A percentile compares a stretch with the other conserved stretches of the same genome.
Evolutionary conservation across 2,797 vertebrate species (phyloP).

Genomic region (Anolis apletophallus): DNA sequence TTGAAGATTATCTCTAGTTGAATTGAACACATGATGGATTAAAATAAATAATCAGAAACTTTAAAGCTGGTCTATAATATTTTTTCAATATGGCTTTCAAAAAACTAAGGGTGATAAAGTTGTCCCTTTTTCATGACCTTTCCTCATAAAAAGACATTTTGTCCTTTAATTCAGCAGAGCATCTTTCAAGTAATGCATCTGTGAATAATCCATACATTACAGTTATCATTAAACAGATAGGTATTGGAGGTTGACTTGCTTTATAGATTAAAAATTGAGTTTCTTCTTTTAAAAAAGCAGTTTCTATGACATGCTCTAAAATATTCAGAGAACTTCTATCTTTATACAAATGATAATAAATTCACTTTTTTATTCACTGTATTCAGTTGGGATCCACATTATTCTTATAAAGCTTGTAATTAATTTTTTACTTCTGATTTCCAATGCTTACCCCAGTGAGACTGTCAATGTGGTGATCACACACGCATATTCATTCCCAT

Average conservation of each 20-base stretch:
- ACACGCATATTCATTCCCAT: conserved; percentile 1
- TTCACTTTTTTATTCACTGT: conserved; percentile 66
- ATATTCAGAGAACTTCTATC: conserved; percentile 61
- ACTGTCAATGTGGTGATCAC: conserved; percentile 65
- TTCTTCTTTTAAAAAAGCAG: neutral
- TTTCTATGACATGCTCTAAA: conserved; percentile 54
- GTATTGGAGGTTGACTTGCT: conserved; percentile 49
- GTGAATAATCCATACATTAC: conserved; percentile 37
- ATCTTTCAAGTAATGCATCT: conserved; percentile 2
- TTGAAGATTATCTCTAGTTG: neutral
- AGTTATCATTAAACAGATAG: neutral
- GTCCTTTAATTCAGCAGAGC: conserved; percentile 19
- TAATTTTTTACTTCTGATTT: conserved; percentile 77
- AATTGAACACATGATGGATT: neutral
- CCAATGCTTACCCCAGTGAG: conserved; percentile 62
- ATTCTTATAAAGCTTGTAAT: conserved; percentile 68
- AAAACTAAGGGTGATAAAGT: conserved; percentile 25
- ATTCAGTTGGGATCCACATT: conserved; percentile 69
- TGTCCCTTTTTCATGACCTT: conserved; percentile 10
- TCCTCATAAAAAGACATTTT: conserved; percentile 13
- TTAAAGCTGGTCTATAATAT: neutral
- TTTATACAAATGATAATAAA: conserved; percentile 70
- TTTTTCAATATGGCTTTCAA: neutral
- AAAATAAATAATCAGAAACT: neutral
- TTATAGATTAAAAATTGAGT: conserved; percentile 51